These are phyloP conservation scores for Heliconius nattereri DNA, from an alignment of 1,140 invertebrate species.

Conservation along the genomic window DNA sequence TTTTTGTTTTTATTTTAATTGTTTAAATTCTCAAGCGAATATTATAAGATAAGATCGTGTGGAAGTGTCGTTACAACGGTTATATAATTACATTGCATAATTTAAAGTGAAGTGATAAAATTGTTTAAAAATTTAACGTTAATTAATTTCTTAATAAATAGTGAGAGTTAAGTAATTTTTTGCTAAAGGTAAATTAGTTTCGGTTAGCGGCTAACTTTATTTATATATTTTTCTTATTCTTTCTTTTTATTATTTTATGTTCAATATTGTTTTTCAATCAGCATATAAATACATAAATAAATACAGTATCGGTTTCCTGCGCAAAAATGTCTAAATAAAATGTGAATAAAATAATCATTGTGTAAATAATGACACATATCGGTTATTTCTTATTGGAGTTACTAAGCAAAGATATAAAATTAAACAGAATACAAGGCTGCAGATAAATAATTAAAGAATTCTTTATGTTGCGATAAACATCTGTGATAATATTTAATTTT, in stretches of 20 bases:
- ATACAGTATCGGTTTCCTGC: not conserved
- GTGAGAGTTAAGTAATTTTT: not conserved
- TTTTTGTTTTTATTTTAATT: not conserved
- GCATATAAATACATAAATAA: not conserved
- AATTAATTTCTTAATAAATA: not conserved
- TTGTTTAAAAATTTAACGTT: not conserved
- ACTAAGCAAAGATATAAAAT: too few species aligned
- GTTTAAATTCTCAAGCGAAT: not conserved
- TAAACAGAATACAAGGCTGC: too few species aligned
- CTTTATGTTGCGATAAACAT: not conserved
- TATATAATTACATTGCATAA: constrained; percentile 43
- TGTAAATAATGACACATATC: too few species aligned
- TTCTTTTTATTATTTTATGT: too few species aligned
- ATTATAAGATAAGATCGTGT: constrained; percentile 17
- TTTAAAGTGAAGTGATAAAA: constrained; percentile 32
- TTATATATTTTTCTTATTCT: not conserved
- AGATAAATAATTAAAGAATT: not conserved
- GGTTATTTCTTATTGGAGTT: too few species aligned
- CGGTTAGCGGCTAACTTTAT: not conserved
- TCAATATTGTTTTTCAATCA: too few species aligned
- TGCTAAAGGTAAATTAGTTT: not conserved
- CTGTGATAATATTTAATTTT: not conserved
- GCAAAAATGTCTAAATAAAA: too few species aligned
- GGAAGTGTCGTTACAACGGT: constrained; percentile 32
- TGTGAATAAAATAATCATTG: too few species aligned